Percentiles rank a stretch among this genome's conserved stretches.
Evolutionary conservation across 2,888 invertebrate genomes (phyloP).

Genomic region (Neoaliturus tenellus): DNA sequence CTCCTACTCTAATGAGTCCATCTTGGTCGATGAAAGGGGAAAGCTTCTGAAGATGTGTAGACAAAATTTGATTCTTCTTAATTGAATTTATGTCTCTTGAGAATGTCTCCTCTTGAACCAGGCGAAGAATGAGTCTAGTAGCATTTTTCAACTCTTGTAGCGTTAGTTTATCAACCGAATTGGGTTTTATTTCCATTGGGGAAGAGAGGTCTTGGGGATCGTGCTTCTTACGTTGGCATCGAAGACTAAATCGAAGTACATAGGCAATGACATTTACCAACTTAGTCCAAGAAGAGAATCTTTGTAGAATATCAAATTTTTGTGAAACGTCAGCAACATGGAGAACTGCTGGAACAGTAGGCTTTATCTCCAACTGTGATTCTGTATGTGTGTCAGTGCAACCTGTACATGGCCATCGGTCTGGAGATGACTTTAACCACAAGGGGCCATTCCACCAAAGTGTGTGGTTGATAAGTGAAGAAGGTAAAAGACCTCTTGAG

Average conservation of each 20-base stretch:
- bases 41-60: background rate
- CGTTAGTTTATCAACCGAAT: too few species aligned
- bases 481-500: slow-evolving; percentile 47
- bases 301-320: background rate
- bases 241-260: background rate
- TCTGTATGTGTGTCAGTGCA: background rate
- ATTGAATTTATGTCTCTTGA: background rate
- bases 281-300: background rate
- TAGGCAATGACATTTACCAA: background rate
- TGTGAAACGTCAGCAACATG: background rate
- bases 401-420: background rate
- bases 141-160: background rate
- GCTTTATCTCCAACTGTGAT: background rate
- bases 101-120: background rate
- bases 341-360: background rate
- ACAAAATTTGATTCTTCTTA: background rate
- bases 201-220: background rate
- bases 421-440: slow-evolving; percentile 52
- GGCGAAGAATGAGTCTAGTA: background rate
- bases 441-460: slow-evolving; percentile 61
- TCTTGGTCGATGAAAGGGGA: background rate
- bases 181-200: too few species aligned
- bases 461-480: slow-evolving; percentile 22
- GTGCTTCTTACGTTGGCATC: background rate
- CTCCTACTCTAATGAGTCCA: slow-evolving; percentile 59